Evolutionary conservation across 2,797 vertebrate species (phyloP).

Genomic region (Tinamus major): DNA sequence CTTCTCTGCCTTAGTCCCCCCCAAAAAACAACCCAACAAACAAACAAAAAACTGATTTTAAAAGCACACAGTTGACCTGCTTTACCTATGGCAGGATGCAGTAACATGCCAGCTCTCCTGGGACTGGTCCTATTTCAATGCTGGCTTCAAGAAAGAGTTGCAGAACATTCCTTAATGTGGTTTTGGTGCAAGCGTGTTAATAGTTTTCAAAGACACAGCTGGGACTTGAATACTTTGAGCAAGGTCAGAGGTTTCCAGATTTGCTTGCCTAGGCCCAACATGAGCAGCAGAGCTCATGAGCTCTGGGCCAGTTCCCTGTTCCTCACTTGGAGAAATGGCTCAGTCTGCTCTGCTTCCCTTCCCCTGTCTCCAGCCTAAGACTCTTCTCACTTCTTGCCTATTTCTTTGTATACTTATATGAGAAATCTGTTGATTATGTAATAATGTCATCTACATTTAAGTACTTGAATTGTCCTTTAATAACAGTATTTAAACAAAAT

Average conservation of each 20-base stretch:
- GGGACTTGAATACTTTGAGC: neutral
- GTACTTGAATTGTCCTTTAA: neutral
- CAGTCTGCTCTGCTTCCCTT: neutral
- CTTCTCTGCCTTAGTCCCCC: too few relatives aligned
- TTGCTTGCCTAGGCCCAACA: neutral
- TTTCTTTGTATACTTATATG: rapidly evolving
- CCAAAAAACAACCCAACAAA: too few relatives aligned
- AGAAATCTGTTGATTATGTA: neutral
- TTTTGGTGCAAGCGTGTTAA: neutral
- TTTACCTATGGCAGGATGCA: neutral
- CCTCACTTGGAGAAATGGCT: neutral
- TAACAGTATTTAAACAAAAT: neutral
- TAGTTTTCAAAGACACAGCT: neutral
- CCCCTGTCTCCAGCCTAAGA: neutral
- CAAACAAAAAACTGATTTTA: too few relatives aligned
- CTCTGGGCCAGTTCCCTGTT: neutral
- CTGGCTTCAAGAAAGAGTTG: neutral
- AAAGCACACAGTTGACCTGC: too few relatives aligned
- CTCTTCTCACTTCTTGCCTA: neutral
- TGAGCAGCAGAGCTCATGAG: neutral
- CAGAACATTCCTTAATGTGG: neutral
- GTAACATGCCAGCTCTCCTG: neutral
- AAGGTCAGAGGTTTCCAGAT: neutral
- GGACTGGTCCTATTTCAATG: neutral
- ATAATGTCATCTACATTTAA: neutral